phyloP scores from a whole-genome alignment of 1,140 invertebrate genomes.

The Aphis craccivora region DNA sequence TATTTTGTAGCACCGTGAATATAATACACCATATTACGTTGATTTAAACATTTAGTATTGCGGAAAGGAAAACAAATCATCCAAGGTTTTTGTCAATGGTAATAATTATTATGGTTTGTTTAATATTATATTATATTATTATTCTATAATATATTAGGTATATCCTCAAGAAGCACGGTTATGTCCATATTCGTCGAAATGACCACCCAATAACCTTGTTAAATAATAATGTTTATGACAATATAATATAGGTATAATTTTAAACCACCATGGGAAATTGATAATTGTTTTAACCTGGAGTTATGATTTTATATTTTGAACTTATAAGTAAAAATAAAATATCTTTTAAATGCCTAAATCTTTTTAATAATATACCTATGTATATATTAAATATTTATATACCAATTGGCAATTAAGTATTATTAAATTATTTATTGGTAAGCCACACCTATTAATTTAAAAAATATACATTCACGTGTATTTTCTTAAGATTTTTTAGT shows the following conservation, averaged over 20 bases:
- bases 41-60: neutral
- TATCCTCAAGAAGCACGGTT: neutral
- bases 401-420: no score
- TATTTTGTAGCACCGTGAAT: neutral
- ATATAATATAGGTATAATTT: neutral
- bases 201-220: slow-evolving; percentile 30
- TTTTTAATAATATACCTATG: no score
- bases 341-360: neutral
- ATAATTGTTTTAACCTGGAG: neutral
- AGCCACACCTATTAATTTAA: neutral
- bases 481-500: neutral
- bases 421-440: neutral
- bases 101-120: neutral
- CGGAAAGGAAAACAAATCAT: neutral
- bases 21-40: neutral
- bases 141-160: neutral
- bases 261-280: neutral
- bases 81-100: neutral
- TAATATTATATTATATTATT: neutral
- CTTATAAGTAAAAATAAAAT: neutral
- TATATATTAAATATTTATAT: no score
- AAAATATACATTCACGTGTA: neutral
- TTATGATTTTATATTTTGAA: neutral
- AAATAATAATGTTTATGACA: neutral
- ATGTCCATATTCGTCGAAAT: neutral